Evolutionary conservation across 2,888 invertebrate genomes (phyloP).

Genomic region (Timandra comae): DNA sequence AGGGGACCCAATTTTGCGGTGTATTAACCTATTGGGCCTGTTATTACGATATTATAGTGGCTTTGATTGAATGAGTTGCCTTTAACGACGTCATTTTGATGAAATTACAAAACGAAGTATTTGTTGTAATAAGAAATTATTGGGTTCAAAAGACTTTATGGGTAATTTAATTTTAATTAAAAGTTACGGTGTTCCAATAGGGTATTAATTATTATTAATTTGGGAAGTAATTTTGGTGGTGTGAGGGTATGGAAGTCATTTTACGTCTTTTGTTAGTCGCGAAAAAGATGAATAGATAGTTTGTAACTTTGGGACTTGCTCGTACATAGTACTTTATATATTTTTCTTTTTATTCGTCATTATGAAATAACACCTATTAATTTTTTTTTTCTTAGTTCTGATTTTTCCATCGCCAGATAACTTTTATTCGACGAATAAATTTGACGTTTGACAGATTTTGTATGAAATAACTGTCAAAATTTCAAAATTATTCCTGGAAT

Average conservation of each 20-base stretch:
- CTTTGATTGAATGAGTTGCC: conserved; percentile 1
- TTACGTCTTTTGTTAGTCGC: neutral
- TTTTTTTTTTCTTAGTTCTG: no score
- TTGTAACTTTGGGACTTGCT: neutral
- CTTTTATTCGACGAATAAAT: no score
- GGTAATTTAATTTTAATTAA: neutral
- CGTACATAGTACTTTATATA: neutral
- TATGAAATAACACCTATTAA: no score
- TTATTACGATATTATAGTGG: conserved; percentile 12
- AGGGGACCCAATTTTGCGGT: conserved; percentile 22
- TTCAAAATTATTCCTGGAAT: no score
- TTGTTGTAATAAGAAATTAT: conserved; percentile 1
- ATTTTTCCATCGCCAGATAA: no score
- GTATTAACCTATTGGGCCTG: conserved; percentile 21
- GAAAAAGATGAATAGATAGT: neutral
- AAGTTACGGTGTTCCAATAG: no score
- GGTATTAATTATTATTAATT: neutral
- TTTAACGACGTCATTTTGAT: neutral
- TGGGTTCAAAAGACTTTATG: neutral
- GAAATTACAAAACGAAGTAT: conserved; percentile 1
- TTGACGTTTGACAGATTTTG: no score
- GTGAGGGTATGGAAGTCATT: neutral
- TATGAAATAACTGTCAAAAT: no score
- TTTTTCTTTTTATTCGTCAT: no score
- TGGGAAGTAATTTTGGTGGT: neutral